phyloP scores from a whole-genome alignment of 2,888 invertebrate genomes.

The Quadroppia sp. region DNA sequence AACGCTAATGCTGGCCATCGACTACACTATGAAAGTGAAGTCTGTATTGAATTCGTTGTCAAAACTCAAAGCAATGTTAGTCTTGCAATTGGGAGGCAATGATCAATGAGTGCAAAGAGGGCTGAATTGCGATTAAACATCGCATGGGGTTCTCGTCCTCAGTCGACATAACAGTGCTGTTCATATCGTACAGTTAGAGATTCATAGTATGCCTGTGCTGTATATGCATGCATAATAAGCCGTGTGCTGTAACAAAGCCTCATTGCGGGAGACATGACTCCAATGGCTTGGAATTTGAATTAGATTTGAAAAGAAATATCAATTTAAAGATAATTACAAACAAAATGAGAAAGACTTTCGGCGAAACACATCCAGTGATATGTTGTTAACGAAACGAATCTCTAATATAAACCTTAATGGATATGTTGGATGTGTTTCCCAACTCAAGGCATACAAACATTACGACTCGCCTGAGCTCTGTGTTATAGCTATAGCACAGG shows the following conservation, averaged over 20 bases:
- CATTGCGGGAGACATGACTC: slow-evolving; percentile 6
- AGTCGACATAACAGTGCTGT: neutral
- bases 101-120: slow-evolving; percentile 14
- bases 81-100: slow-evolving; percentile 7
- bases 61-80: slow-evolving; percentile 4
- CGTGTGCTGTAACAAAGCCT: slow-evolving; percentile 1
- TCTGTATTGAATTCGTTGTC: neutral
- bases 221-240: slow-evolving; percentile 4
- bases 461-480: neutral
- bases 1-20: slow-evolving; percentile 5
- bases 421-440: neutral
- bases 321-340: neutral
- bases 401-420: slow-evolving; percentile 10
- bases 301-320: slow-evolving; percentile 1
- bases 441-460: neutral
- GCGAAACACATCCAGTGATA: neutral
- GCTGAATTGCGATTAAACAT: slow-evolving; percentile 25
- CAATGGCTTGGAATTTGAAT: neutral
- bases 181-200: neutral
- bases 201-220: too few relatives aligned
- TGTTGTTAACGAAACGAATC: neutral
- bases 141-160: slow-evolving; percentile 4
- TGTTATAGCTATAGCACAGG: neutral
- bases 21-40: neutral
- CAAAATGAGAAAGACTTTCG: neutral